Evolutionary conservation across 2,113 vertebrate species (phyloP).

Genomic region (Actenoides lindsayi): DNA sequence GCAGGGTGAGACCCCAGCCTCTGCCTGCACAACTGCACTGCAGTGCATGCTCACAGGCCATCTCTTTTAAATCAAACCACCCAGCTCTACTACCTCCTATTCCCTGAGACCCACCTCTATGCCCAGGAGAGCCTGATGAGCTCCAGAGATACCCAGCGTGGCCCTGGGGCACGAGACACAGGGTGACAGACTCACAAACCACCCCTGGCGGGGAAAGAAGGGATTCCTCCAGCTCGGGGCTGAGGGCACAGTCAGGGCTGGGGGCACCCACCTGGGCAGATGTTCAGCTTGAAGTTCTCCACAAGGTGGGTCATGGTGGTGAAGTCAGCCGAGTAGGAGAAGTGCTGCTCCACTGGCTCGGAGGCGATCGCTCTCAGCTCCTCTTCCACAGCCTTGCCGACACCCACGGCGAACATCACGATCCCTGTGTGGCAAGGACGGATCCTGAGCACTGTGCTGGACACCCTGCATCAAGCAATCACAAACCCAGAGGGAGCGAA

Average conservation of each 20-base stretch:
- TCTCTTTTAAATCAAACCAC: background rate
- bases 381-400: constrained; percentile 94
- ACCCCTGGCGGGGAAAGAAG: background rate
- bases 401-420: constrained; percentile 95
- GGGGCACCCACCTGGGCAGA: constrained; percentile 87
- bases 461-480: rapidly evolving
- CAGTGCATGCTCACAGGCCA: rapidly evolving
- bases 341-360: constrained; percentile 90
- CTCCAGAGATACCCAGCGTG: background rate
- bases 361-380: constrained; percentile 94
- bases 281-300: constrained; percentile 92
- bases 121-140: background rate
- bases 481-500: background rate
- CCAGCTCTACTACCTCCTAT: background rate
- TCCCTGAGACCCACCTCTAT: background rate
- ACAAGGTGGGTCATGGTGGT: constrained; percentile 89
- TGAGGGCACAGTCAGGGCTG: background rate
- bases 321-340: constrained; percentile 93
- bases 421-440: constrained; percentile 76
- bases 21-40: rapidly evolving
- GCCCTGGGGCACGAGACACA: background rate
- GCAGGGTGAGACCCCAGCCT: background rate
- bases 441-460: background rate
- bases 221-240: background rate
- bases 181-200: background rate